Base-by-base conservation (phyloP, 2,888 invertebrate species). In the Blera fallax region DNA sequence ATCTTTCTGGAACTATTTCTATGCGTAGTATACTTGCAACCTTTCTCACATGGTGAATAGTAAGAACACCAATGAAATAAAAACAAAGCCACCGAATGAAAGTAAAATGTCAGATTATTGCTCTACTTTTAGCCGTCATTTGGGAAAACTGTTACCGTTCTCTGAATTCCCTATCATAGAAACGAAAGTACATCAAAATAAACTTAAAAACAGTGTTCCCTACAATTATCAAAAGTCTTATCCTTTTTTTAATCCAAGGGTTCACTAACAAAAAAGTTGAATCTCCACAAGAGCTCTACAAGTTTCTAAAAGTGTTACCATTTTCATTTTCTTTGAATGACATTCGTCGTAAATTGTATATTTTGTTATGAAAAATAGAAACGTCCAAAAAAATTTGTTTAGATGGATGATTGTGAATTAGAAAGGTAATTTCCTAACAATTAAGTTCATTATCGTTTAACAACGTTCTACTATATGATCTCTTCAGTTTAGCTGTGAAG, bases 401-500 rank as follows among this genome's bases (percentile, higher is more conserved):
- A 34, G 10, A 73, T 76, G 74, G 74, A 64, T 18, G 58, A 50
- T 14, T 40, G 29, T 0, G 29, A 62, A 32, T 43, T 78, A 43
- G 69, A 78, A 62, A 70, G 43, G 69, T 78, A 62, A 56, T 8
- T 14, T 0, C 4, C n/a, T n/a, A n/a, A n/a, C n/a, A n/a, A n/a
- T n/a, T n/a, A 5, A n/a, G 11, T n/a, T 0, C n/a, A 11, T 11
- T 14, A 1, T 11, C 2, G 3, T 7, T 40, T 3, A n/a, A n/a
- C n/a, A n/a, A n/a, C n/a, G n/a, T n/a, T n/a, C n/a, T n/a, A n/a
- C n/a, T n/a, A n/a, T n/a, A n/a, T n/a, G n/a, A n/a, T n/a, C n/a
- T n/a, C n/a, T 65, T 69, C 14, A 85, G 85, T 7, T 77, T 85
- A 40, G 85, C 85, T 16, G 43, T 85, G 5, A 60, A 81, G 10